A percentile compares a stretch with the other conserved stretches of the same genome.
Evolutionary conservation across 2,797 vertebrate genomes (phyloP).

Genomic region (Ctenopoma multispine): DNA sequence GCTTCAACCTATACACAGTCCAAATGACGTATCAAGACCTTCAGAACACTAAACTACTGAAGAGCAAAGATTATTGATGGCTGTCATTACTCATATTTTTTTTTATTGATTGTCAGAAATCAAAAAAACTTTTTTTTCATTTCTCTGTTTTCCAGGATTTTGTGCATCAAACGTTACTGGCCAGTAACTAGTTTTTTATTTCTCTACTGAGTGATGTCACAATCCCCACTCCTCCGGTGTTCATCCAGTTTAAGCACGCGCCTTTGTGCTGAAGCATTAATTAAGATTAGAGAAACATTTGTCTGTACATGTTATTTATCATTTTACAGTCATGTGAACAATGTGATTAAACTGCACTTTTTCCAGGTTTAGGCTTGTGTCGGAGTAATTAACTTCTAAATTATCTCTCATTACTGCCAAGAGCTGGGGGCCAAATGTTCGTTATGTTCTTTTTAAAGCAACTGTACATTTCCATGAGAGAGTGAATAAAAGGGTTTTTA

Average conservation of each 20-base stretch:
- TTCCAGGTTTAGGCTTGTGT: conserved; percentile 6
- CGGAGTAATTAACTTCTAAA: conserved; percentile 20
- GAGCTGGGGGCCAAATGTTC: conserved; percentile 50
- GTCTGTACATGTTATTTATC: conserved; percentile 87
- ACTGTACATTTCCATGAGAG: conserved; percentile 49
- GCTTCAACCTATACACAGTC: background rate
- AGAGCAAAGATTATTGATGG: background rate
- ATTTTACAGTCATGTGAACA: conserved; percentile 88
- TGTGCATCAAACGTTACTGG: background rate
- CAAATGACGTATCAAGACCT: background rate
- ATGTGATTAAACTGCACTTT: conserved; percentile 82
- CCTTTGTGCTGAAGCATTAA: conserved; percentile 19
- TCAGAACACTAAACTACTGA: background rate
- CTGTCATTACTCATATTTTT: background rate
- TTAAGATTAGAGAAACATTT: conserved; percentile 21
- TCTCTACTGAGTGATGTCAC: background rate
- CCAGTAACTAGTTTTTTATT: background rate
- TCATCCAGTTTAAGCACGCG: background rate
- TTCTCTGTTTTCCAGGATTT: background rate
- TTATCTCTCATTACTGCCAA: conserved; percentile 60
- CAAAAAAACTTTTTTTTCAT: background rate
- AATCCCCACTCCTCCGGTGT: background rate
- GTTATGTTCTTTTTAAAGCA: conserved; percentile 46
- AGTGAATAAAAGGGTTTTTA: conserved; percentile 61
- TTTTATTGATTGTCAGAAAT: background rate